Evolutionary conservation across 92 coral and sea anemone genomes (phyloP), one percentile per base, ranked within the genome.

Genomic region (Siderastrea radians): DNA sequence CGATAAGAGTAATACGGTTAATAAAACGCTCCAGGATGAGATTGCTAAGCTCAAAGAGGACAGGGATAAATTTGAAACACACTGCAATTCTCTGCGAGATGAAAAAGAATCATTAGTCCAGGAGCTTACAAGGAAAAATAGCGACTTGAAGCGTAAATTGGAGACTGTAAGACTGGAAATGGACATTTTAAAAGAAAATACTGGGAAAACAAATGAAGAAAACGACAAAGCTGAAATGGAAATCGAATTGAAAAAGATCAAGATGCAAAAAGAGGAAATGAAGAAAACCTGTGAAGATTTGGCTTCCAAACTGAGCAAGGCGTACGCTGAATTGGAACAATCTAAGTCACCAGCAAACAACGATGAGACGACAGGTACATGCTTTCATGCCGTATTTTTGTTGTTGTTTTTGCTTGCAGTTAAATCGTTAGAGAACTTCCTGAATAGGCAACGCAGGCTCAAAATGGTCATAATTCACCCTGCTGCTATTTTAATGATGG

Each of bases 251-350:
- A 57, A 61, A n/a, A 90, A 88, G 45, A 67, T 89, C 38, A 91
- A 79, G 93, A 95, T 75, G 61, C 93, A 89, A 49, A 91, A 86
- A 7, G 98, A 95, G 44, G 94, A 95, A 64, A 82, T 86, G 2
- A 93, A 91, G 85, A 91, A 86, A 88, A 93, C 96, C 17, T 93
- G 98, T 49, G 96, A 95, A 82, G 92, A 93, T 65, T 92, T 95
- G 69, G 92, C 98, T 44, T 93, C 95, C 0, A 95, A 95, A 73
- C 79, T 95, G 17, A 91, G 95, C 85, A 93, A 91, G 71, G 93
- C 95, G 2, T 93, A 91, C 57, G 89, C 88, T 46, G 98, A 95
- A 11, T 62, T 91, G 7, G 96, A 95, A 16, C 84, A 89, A 61
- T n/a, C 59, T 48, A 95, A 80, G 51, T 9, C 59, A 5, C 13